phyloP scores from a whole-genome alignment of 2,113 vertebrate genomes.

The Herpetotheres cachinnans region DNA sequence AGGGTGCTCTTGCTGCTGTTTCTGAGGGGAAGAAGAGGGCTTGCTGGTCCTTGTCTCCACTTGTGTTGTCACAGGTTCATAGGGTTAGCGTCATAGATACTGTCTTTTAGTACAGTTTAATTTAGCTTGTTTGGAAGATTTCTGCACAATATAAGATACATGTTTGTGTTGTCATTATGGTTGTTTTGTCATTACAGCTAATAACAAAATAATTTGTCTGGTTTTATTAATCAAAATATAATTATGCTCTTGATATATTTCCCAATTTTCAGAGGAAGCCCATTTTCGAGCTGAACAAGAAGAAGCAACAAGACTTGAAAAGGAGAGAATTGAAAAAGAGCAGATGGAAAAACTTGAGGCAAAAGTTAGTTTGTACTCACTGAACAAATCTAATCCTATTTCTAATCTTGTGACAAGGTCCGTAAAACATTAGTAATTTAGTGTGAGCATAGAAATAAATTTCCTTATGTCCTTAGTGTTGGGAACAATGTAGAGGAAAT shows the following conservation, averaged over 20 bases:
- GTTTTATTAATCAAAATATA: background rate
- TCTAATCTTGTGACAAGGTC: background rate
- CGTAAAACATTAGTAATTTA: background rate
- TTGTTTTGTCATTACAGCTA: background rate
- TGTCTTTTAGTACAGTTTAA: background rate
- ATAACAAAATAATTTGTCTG: background rate
- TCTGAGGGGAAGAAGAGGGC: background rate
- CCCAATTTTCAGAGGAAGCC: constrained; percentile 76
- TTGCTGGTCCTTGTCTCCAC: background rate
- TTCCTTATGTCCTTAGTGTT: background rate
- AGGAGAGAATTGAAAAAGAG: constrained; percentile 71
- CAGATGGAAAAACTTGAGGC: constrained; percentile 73
- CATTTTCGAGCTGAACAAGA: constrained; percentile 72
- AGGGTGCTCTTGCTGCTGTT: background rate
- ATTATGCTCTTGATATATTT: background rate
- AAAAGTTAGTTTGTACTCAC: constrained; percentile 73
- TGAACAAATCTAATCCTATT: background rate
- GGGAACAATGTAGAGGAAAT: background rate
- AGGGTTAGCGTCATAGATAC: background rate
- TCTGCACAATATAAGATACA: background rate
- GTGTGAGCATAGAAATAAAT: background rate
- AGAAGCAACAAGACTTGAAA: constrained; percentile 76
- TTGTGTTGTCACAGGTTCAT: background rate
- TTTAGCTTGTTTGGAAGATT: background rate
- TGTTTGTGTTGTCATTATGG: background rate